Evolutionary conservation across 2,113 vertebrate species (phyloP).

Genomic region (Ancistrus triradiatus): DNA sequence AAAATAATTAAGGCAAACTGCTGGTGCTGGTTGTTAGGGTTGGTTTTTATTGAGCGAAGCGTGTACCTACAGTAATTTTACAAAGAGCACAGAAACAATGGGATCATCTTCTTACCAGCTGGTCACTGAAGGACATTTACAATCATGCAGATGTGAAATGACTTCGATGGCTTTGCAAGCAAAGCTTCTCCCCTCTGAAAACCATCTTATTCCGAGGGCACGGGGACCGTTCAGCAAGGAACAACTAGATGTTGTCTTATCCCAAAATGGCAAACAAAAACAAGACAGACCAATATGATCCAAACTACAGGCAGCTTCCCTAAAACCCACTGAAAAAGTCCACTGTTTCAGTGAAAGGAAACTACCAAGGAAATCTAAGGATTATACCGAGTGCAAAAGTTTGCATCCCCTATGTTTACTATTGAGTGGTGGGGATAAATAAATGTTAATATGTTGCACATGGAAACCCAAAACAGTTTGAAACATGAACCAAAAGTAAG

Average conservation of each 20-base stretch:
- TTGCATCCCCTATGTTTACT: background rate
- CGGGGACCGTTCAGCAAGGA: conserved; percentile 3
- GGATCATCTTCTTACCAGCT: conserved; percentile 66
- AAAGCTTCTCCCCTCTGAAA: too few species aligned
- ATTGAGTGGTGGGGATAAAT: background rate
- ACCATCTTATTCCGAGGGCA: too few species aligned
- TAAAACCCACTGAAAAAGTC: conserved; percentile 25
- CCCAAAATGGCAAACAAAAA: conserved; percentile 66
- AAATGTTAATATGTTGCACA: background rate
- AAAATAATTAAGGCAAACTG: background rate
- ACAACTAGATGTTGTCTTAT: conserved; percentile 63
- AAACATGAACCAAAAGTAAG: too few species aligned
- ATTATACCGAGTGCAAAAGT: background rate
- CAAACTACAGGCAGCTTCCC: conserved; percentile 58
- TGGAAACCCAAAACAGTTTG: too few species aligned
- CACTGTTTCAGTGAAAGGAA: background rate
- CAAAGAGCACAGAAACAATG: conserved; percentile 72
- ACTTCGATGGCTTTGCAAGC: conserved; percentile 56
- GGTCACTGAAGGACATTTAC: conserved; percentile 64
- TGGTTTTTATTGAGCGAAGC: conserved; percentile 71
- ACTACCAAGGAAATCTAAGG: background rate
- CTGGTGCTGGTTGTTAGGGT: conserved; percentile 11
- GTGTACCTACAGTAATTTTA: conserved; percentile 69
- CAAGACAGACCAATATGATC: conserved; percentile 80
- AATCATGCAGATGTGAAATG: conserved; percentile 72